phyloP scores from a whole-genome alignment of 1,140 invertebrate genomes.

The Druon quercuslanigerum region DNA sequence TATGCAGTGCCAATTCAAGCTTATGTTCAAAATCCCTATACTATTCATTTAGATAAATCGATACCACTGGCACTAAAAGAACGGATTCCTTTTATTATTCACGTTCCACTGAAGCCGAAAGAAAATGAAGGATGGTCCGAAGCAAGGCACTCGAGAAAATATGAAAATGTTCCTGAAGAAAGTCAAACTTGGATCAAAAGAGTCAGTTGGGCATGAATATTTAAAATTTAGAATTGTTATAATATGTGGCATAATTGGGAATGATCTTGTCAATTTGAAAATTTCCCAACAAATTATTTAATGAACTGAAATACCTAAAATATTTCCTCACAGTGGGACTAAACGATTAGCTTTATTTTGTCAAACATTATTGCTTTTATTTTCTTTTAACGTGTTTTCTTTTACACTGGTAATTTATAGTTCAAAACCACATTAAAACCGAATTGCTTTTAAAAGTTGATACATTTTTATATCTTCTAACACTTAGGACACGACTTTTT shows the following conservation, averaged over 20 bases:
- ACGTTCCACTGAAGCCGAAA: not conserved
- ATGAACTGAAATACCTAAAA: too few relatives aligned
- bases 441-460: slow-evolving; percentile 1
- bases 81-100: not conserved
- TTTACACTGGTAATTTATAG: not conserved
- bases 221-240: too few relatives aligned
- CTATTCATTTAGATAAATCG: slow-evolving; percentile 10
- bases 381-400: not conserved
- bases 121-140: not conserved
- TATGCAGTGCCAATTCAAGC: too few relatives aligned
- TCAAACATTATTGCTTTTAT: not conserved
- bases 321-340: too few relatives aligned
- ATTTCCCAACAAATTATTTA: too few relatives aligned
- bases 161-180: not conserved
- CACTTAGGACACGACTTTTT: not conserved
- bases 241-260: too few relatives aligned
- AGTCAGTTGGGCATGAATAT: too few relatives aligned
- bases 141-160: not conserved
- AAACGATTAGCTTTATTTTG: too few relatives aligned
- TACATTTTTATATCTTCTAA: slow-evolving; percentile 4
- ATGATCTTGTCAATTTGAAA: too few relatives aligned
- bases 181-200: not conserved
- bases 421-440: not conserved
- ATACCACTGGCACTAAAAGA: not conserved
- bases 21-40: not conserved